These are phyloP conservation scores for Drosophila auraria DNA, from an alignment of 1,140 invertebrate genomes.

Conservation along the genomic window DNA sequence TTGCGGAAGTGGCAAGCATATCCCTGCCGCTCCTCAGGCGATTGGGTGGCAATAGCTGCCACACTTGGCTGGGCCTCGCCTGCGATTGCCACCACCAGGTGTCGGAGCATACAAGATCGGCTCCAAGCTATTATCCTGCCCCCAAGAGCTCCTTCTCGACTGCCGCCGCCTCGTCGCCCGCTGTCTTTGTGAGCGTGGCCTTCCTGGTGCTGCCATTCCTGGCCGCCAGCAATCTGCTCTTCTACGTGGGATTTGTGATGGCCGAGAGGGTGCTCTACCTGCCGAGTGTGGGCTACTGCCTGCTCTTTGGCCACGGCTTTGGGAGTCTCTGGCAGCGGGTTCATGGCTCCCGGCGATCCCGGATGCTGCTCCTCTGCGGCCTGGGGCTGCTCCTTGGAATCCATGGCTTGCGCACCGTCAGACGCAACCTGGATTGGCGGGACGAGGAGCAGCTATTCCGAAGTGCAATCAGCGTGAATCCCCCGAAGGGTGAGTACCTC, in stretches of 20 bases:
- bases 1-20: slow-evolving; percentile 54
- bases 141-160: not conserved
- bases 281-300: slow-evolving; percentile 98
- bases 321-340: slow-evolving; percentile 85
- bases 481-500: slow-evolving; percentile 94
- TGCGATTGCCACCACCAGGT: slow-evolving; percentile 56
- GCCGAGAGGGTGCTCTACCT: slow-evolving; percentile 98
- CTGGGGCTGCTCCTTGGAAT: slow-evolving; percentile 81
- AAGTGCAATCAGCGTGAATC: slow-evolving; percentile 95
- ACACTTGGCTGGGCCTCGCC: slow-evolving; percentile 44
- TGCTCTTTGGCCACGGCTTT: slow-evolving; percentile 95
- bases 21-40: slow-evolving; percentile 52
- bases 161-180: slow-evolving; percentile 12
- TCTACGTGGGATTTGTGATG: slow-evolving; percentile 98
- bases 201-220: slow-evolving; percentile 96
- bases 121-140: slow-evolving; percentile 5
- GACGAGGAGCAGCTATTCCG: slow-evolving; percentile 96
- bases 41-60: slow-evolving; percentile 53
- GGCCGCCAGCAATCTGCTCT: slow-evolving; percentile 97
- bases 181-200: slow-evolving; percentile 92
- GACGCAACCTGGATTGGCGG: slow-evolving; percentile 95
- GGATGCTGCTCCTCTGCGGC: slow-evolving; percentile 77
- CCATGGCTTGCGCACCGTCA: slow-evolving; percentile 89
- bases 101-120: slow-evolving; percentile 4
- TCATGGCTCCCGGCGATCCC: slow-evolving; percentile 46